Base-by-base conservation (phyloP, 2,797 vertebrate genomes). In the Hirundo rustica region DNA sequence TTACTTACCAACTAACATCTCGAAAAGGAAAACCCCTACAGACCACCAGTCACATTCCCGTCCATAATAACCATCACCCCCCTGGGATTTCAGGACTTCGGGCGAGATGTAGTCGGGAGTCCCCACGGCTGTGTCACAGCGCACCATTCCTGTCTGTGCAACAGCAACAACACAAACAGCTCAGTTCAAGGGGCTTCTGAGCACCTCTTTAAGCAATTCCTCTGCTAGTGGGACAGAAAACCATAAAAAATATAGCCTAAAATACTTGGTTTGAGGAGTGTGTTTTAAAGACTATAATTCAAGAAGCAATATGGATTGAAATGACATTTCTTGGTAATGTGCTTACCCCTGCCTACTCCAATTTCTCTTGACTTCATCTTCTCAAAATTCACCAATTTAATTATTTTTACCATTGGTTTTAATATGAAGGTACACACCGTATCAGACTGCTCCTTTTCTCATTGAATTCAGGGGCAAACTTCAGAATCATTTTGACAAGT, bases 21-120 rank as follows among this genome's bases (percentile, higher is more conserved):
- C 99, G 66, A 99, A 99, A 89, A 99, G 99, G 98, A 99, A 99
- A 97, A 99, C 99, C 71, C 99, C 99, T 5, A 99, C 99, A 30
- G 99, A 99, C 99, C 99, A 99, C 99, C 99, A 99, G 98, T 99
- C 99, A 64, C 99, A 99, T 85, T 99, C 99, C 93, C 99, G 98
- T 51, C 99, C 99, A 16, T 99, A 99, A 74, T 98, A 99, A 20
- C 99, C 99, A 40, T 99, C 99, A 7, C 99, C 99, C 21, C 99
- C 99, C 95, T 99, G 99, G 1, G 99, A 99, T 68, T 99, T 99
- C 87, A 99, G 95, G 77, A 99, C 99, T 96, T 99, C 99, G 0
- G 99, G 99, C 1, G 99, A 99, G 97, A 99, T 99, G 97, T 99
- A 99, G 97, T 99, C 99, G 0, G 99, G 99, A 27, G 99, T 99